These are phyloP conservation scores for Montifringilla adamsi DNA, from an alignment of 2,113 vertebrate species.

Conservation along the genomic window DNA sequence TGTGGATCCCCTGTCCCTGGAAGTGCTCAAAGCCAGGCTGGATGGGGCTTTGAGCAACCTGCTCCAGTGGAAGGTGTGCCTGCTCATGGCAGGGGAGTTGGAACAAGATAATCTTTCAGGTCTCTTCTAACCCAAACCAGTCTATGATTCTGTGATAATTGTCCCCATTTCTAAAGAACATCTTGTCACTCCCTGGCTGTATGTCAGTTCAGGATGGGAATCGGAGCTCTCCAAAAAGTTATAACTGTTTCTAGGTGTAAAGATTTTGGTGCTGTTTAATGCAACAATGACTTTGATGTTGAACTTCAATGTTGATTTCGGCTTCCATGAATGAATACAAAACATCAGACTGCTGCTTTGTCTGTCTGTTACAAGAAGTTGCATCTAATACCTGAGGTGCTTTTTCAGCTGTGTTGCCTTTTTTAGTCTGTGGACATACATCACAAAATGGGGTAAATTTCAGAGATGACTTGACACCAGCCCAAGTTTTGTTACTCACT, in stretches of 20 bases:
- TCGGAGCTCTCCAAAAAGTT: neutral
- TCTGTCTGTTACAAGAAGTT: neutral
- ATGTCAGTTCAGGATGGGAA: neutral
- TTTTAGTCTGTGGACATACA: neutral
- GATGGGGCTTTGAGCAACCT: neutral
- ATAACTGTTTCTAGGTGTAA: neutral
- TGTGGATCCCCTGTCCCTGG: neutral
- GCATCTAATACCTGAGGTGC: neutral
- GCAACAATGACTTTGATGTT: neutral
- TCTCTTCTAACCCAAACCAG: neutral
- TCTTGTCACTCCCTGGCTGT: neutral
- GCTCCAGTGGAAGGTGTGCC: neutral
- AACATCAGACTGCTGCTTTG: neutral
- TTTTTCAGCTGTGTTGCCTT: neutral
- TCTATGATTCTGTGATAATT: neutral
- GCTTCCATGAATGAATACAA: neutral
- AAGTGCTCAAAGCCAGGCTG: neutral
- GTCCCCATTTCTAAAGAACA: neutral
- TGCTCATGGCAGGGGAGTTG: neutral
- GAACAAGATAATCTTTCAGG: neutral
- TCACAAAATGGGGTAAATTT: neutral
- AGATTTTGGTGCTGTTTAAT: neutral
- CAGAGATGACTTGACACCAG: neutral
- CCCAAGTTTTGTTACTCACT: neutral
- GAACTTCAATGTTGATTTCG: neutral